Conservation (phyloP, 2,888 invertebrate genomes). For the Lissocephala sabroskyi region DNA sequence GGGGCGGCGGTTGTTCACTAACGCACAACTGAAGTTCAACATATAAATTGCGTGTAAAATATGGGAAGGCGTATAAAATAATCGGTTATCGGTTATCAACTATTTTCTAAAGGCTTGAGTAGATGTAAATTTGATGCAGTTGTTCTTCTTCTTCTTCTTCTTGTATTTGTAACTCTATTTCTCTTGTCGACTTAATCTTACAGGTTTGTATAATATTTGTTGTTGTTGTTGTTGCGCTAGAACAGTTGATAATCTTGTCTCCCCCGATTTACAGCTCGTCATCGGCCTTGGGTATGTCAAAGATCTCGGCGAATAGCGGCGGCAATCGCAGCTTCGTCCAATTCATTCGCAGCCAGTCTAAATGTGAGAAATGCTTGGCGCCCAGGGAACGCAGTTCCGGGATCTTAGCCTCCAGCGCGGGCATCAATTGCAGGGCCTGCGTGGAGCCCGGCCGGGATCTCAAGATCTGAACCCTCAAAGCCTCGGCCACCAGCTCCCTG, state of each 20-base stretch:
- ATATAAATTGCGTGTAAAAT: background rate
- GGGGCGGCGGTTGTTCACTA: too few species aligned
- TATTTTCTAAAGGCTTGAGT: constrained; percentile 36
- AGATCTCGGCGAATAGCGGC: constrained; percentile 95
- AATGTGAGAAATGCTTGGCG: constrained; percentile 84
- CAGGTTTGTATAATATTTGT: constrained; percentile 9
- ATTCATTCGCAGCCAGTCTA: constrained; percentile 92
- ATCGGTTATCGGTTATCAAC: constrained; percentile 33
- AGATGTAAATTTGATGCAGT: constrained; percentile 37
- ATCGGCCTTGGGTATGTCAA: constrained; percentile 93
- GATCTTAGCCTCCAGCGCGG: constrained; percentile 76
- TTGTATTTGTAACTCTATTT: constrained; percentile 22
- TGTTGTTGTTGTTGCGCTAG: constrained; percentile 12
- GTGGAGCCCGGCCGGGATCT: constrained; percentile 70
- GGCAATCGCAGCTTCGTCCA: constrained; percentile 90
- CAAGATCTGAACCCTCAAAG: constrained; percentile 85
- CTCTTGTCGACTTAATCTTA: constrained; percentile 26
- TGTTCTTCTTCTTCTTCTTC: constrained; percentile 1
- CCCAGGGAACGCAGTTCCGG: constrained; percentile 88
- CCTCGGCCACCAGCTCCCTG: constrained; percentile 88
- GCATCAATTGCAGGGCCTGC: constrained; percentile 72
- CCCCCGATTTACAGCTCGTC: constrained; percentile 76
- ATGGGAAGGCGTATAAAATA: too few species aligned
- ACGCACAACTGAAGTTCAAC: constrained; percentile 2
- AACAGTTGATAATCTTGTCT: constrained; percentile 16